Conservation (phyloP, 1,140 invertebrate species). For the Lineus longissimus region DNA sequence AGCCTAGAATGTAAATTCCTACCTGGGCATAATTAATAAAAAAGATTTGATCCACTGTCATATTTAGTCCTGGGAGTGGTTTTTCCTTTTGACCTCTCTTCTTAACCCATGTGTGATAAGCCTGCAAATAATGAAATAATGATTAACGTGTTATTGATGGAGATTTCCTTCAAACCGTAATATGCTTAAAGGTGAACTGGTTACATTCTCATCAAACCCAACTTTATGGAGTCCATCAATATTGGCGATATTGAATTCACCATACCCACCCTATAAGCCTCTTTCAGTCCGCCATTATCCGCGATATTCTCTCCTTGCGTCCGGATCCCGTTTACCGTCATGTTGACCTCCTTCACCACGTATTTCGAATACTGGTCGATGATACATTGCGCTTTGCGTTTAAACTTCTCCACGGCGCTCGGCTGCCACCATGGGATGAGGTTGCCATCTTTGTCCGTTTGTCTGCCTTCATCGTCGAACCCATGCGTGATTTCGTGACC, state of each 20-base stretch:
- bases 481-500: constrained; percentile 84
- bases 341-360: constrained; percentile 64
- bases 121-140: constrained; percentile 30
- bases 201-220: too few relatives aligned
- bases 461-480: constrained; percentile 73
- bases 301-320: constrained; percentile 66
- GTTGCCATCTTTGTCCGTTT: constrained; percentile 87
- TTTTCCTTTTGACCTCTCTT: constrained; percentile 35
- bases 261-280: constrained; percentile 56
- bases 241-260: too few relatives aligned
- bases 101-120: constrained; percentile 38
- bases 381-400: constrained; percentile 77
- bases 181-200: too few relatives aligned
- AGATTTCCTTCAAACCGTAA: too few relatives aligned
- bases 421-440: constrained; percentile 82
- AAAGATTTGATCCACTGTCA: constrained; percentile 76
- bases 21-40: constrained; percentile 59
- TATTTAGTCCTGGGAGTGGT: constrained; percentile 55
- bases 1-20: not conserved
- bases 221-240: too few relatives aligned
- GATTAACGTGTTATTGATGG: too few relatives aligned
- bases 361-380: constrained; percentile 82
- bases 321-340: constrained; percentile 70
- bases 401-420: constrained; percentile 69
- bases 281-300: constrained; percentile 63